A percentile compares a stretch with the other conserved stretches of the same genome.
Conservation (phyloP, 2,888 invertebrate genomes). For the Euphydryas editha region DNA sequence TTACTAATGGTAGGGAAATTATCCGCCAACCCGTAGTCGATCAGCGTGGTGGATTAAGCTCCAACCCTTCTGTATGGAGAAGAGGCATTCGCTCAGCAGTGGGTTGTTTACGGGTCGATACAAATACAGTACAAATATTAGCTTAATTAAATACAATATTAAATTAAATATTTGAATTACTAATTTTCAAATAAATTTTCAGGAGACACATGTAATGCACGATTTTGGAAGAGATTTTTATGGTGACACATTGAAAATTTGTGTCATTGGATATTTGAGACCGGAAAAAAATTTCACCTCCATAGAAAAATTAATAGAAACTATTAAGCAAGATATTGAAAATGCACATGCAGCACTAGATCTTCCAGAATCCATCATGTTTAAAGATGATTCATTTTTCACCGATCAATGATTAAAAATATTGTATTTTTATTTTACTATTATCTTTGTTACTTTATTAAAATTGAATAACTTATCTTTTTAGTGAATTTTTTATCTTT, state of each 20-base stretch:
- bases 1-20: too few relatives aligned
- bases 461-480: neutral
- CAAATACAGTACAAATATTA: too few relatives aligned
- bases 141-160: too few relatives aligned
- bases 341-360: slow-evolving; percentile 86
- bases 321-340: slow-evolving; percentile 91
- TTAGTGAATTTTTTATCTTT: neutral
- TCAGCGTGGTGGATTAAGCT: too few relatives aligned
- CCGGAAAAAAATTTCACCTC: slow-evolving; percentile 92
- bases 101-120: too few relatives aligned
- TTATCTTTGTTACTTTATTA: neutral
- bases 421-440: neutral
- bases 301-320: slow-evolving; percentile 88
- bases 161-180: too few relatives aligned
- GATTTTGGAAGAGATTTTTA: slow-evolving; percentile 94
- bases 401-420: slow-evolving; percentile 26
- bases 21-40: too few relatives aligned
- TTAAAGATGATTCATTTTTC: slow-evolving; percentile 83
- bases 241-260: slow-evolving; percentile 89
- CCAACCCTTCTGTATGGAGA: too few relatives aligned
- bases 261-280: slow-evolving; percentile 92
- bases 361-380: slow-evolving; percentile 71
- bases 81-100: too few relatives aligned
- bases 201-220: slow-evolving; percentile 97
- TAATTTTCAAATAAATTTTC: too few relatives aligned